phyloP scores from a whole-genome alignment of 2,888 invertebrate genomes.

The Ochropacha duplaris region DNA sequence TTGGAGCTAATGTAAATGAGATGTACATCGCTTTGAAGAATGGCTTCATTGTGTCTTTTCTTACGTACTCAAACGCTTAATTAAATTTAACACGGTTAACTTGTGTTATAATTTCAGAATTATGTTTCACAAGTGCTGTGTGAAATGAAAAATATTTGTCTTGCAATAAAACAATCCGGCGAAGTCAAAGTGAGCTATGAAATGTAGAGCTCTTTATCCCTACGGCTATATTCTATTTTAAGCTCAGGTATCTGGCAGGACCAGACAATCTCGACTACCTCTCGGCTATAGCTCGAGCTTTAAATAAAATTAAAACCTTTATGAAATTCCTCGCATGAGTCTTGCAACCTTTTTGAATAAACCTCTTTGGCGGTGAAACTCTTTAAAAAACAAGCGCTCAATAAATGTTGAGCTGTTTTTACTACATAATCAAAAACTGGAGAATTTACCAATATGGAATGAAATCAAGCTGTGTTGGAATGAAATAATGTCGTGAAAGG shows the following conservation, averaged over 20 bases:
- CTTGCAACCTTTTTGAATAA: conserved; percentile 42
- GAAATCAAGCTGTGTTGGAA: conserved; percentile 27
- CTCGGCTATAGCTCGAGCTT: conserved; percentile 30
- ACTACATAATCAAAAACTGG: not conserved
- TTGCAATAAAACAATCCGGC: conserved; percentile 29
- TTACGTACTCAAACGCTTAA: conserved; percentile 54
- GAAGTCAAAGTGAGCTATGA: conserved; percentile 39
- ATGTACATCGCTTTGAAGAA: conserved; percentile 47
- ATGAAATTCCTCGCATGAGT: conserved; percentile 48
- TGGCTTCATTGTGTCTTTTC: conserved; percentile 48
- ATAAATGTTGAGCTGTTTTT: not conserved
- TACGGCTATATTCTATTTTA: conserved; percentile 56
- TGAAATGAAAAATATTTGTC: conserved; percentile 28
- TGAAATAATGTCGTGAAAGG: conserved; percentile 42
- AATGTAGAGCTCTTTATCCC: conserved; percentile 52
- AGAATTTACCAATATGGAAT: not conserved
- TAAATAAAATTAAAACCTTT: conserved; percentile 60
- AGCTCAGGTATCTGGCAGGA: conserved; percentile 54
- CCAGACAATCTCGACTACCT: conserved; percentile 43
- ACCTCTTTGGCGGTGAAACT: conserved; percentile 16
- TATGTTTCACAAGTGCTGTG: conserved; percentile 32
- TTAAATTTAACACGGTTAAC: conserved; percentile 63
- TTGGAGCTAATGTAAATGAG: conserved; percentile 37
- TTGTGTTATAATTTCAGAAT: conserved; percentile 39
- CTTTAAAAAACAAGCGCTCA: not conserved